Base-by-base conservation (phyloP, 37 sponge, comb jelly and placozoan genomes). In the Agelas oroides region DNA sequence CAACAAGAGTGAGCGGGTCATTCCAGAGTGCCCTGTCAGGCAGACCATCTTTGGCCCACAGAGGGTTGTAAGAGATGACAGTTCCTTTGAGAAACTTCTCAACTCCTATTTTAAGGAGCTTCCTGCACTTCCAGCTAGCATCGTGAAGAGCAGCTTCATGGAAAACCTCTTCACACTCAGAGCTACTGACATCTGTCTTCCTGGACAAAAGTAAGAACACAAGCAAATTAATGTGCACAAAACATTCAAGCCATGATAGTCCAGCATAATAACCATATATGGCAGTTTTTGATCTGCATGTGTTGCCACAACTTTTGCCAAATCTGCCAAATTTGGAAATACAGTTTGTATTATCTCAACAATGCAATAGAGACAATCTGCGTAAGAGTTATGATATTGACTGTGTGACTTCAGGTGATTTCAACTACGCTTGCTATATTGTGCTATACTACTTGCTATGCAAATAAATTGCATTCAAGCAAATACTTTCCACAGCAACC, bases 21-120 rank as follows among this genome's bases (percentile, higher is more conserved):
- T 89, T 54, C 89, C 89, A 40, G 70, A 75, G 56, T 89, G 89
- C 37, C 89, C 89, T 3, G 54, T 89, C 16, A 89, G 83, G 78
- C 86, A 82, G 77, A 75, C 89, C 40, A 70, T 89, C 6, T 89
- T 89, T 76, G 89, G 89, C 2, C 36, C 62, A 32, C 76, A 66
- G 38, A 76, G 78, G 28, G 35, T 40, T 1, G 31, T 76, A 21
- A 68, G 78, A 19, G 84, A 89, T 27, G 89, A 89, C 59, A 58
- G 72, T 21, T 63, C 68, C 15, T 89, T 89, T 33, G 84, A 82
- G 57, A 76, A 32, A 52, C 63, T 72, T 17, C 78, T 89, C 16
- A 89, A 83, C 38, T 34, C 71, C n/a, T 89, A 89, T 63, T 61
- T 89, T 71, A 89, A 89, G 36, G 77, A 75, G 52, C 53, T 83